Percentiles rank a stretch among this genome's conserved stretches.
These are phyloP conservation scores for Ferrisia virgata DNA, from an alignment of 2,888 invertebrate genomes.

Conservation along the genomic window DNA sequence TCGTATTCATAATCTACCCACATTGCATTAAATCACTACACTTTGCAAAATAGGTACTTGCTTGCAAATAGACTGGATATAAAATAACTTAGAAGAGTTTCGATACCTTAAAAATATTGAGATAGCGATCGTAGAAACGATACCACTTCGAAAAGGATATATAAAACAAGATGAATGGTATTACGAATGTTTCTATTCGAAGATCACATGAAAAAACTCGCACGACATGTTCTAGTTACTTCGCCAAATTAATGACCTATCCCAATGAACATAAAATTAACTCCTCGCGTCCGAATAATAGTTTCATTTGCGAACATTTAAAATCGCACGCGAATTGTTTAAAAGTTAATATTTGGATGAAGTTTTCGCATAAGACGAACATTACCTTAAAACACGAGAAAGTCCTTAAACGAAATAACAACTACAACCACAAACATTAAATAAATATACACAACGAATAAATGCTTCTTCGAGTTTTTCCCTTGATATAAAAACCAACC, in stretches of 20 bases:
- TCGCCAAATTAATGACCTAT: conserved; percentile 13
- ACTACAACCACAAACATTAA: neutral
- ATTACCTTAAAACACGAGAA: conserved; percentile 5
- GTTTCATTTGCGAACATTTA: conserved; percentile 1
- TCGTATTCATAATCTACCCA: too few relatives aligned
- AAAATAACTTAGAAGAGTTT: too few relatives aligned
- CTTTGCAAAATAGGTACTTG: too few relatives aligned
- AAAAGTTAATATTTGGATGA: neutral
- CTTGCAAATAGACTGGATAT: too few relatives aligned
- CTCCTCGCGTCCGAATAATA: neutral
- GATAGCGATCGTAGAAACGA: neutral
- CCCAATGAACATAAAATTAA: conserved; percentile 25
- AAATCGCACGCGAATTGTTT: conserved; percentile 17
- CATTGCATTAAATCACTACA: too few relatives aligned
- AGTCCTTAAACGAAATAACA: conserved; percentile 8
- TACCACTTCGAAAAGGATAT: neutral
- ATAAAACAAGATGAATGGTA: neutral
- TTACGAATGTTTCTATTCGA: neutral
- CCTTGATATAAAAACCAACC: neutral
- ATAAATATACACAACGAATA: neutral
- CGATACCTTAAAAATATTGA: too few relatives aligned
- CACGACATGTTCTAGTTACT: conserved; percentile 8
- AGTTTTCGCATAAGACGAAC: neutral
- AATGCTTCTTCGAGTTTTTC: neutral
- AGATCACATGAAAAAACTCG: neutral